Base-by-base conservation (phyloP, 30 jellyfish, hydroid and myxozoan genomes). In the Catostylus mosaicus region DNA sequence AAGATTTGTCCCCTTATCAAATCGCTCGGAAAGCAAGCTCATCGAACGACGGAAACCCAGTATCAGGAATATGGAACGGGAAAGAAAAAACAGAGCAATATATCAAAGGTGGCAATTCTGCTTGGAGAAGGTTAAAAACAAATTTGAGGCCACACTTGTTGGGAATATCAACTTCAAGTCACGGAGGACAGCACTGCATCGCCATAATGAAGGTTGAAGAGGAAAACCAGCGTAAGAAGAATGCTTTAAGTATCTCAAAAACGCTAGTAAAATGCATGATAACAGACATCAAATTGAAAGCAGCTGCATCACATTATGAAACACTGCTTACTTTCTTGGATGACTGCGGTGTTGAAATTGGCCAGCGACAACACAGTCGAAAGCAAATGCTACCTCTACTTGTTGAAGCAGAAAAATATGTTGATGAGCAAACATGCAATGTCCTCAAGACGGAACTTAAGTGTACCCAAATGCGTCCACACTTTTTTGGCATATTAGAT, bases 381-480 rank as follows among this genome's bases (percentile, higher is more conserved):
- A 68, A 68, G 24, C 80, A 68, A 35, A 68, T 68, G 80, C 38
- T 68, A 78, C 76, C 75, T 16, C 24, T 72, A 70, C 84, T 72
- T 38, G 70, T 72, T 72, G 84, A 68, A 9, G 84, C 68, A 72
- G 70, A 32, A n/a, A 47, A 24, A 7, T 72, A 3, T 38, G 81
- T 33, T 4, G 81, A 31, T n/a, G 48, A 37, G 52, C 10, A 37
- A 72, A 38, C 84, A 16, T 72, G 70, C 43, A 40, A 37, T 68
- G 64, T 68, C 18, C 81, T 68, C 29, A 10, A 68, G 33, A 68
- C 65, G 2, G 81, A 31, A 19, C 5, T 31, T 30, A 30, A 68
- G 50, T 57, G 72, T 65, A 33, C 65, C 27, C 64, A 24, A 36
- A 37, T 68, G 81, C 29, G 27, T 68, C 81, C 81, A 22, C 81